Base-by-base conservation (phyloP, 1,140 invertebrate species). In the Heliconius hewitsoni region DNA sequence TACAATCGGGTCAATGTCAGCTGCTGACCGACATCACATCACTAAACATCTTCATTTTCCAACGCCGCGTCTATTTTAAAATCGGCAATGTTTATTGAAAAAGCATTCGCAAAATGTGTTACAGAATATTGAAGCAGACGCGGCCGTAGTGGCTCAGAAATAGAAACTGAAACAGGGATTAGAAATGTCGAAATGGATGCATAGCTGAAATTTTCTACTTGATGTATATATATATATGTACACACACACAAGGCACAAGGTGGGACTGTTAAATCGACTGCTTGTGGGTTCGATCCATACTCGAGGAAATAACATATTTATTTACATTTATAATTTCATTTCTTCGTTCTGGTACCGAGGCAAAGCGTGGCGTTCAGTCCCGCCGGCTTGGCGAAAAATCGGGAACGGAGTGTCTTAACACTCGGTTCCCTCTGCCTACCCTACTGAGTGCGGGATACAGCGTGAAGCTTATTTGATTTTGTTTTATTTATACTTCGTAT, bases 1-100 rank as follows among this genome's bases (percentile, higher is more conserved):
- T 55, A 82, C 82, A 92, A 83, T 85, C 82, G 80, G 89, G 89
- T 87, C 89, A 92, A 89, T 92, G 89, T 90, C 89, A 82, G 83
- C 78, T 83, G 83, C 84, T 88, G 87, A 86, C 87, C 85, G 86
- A 81, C 79, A 85, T 84, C 82, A 82, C 81, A 80, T 83, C 82
- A 82, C 52, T 76, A 55, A 81, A 80, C 85, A 85, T 87, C 84
- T 82, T 60, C 42, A n/a, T 77, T 78, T 78, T 78, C 80, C 73
- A 81, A 78, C 75, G 76, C 46, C 42, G 73, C 50, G 37, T 76
- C 71, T 78, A 76, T 81, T 81, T 78, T 81, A 74, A 66, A 81
- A 79, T 82, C 70, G 77, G 60, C 74, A 82, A 78, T 78, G 72
- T 81, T 77, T 77, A 81, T 81, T 77, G 71, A 57, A 77, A 77